Evolutionary conservation across 1,140 invertebrate species (phyloP).

Genomic region (Calephelis virginiensis): DNA sequence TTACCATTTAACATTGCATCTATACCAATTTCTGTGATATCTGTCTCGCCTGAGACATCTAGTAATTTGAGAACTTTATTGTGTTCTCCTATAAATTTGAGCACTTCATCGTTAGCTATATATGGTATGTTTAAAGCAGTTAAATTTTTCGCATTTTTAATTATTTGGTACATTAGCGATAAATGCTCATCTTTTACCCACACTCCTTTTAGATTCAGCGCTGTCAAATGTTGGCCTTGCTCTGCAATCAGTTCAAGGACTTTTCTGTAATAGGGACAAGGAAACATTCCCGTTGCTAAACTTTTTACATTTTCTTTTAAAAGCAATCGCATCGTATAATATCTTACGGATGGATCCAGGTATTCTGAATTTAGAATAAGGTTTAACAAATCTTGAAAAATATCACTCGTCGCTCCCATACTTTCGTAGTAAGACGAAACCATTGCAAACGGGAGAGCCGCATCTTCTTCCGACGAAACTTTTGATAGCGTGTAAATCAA

Average conservation of each 20-base stretch:
- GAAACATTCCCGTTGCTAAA: slow-evolving; percentile 82
- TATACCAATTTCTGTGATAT: slow-evolving; percentile 81
- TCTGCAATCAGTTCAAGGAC: slow-evolving; percentile 81
- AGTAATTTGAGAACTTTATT: slow-evolving; percentile 80
- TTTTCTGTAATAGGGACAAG: slow-evolving; percentile 82
- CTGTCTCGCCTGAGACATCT: slow-evolving; percentile 83
- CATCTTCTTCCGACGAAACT: slow-evolving; percentile 77
- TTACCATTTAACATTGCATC: slow-evolving; percentile 76
- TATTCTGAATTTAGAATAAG: slow-evolving; percentile 81
- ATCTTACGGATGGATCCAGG: slow-evolving; percentile 81
- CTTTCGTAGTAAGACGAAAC: slow-evolving; percentile 79
- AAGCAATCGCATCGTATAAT: slow-evolving; percentile 80
- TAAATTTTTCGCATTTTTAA: slow-evolving; percentile 78
- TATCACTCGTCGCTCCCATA: slow-evolving; percentile 79
- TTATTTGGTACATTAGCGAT: slow-evolving; percentile 79
- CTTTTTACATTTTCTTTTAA: slow-evolving; percentile 81
- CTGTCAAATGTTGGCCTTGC: slow-evolving; percentile 80
- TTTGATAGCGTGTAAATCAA: slow-evolving; percentile 66
- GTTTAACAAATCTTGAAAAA: slow-evolving; percentile 82
- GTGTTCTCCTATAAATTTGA: slow-evolving; percentile 79
- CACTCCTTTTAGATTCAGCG: slow-evolving; percentile 83
- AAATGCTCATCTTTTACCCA: slow-evolving; percentile 84
- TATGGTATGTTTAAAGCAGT: slow-evolving; percentile 82
- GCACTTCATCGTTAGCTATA: slow-evolving; percentile 83
- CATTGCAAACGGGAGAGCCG: slow-evolving; percentile 77